Base-by-base conservation (phyloP, 2,888 invertebrate genomes). In the Drosophila phalerata region DNA sequence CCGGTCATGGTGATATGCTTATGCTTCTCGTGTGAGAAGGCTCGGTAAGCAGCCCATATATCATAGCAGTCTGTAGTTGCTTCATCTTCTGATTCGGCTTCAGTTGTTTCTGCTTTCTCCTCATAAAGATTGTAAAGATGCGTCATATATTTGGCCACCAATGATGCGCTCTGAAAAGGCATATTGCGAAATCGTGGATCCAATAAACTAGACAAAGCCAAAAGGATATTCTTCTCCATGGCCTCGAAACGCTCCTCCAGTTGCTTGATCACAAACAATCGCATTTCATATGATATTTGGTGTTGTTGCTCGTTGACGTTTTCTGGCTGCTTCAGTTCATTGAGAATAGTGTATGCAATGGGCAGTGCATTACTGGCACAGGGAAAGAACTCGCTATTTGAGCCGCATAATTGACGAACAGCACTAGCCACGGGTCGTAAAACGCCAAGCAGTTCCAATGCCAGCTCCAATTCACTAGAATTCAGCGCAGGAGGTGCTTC, bases 131-230 rank as follows among this genome's bases (percentile, higher is more conserved):
- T 70, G n/a, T 76, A 79, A 5, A 81, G 38, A 13, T 70, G 63
- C 2, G 69, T 65, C 77, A 77, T 74, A 55, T 81, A 82, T 51
- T 79, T 79, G 15, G 63, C 63, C 22, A 79, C 38, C 38, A 77
- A 10, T 1, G 63, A 6, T 2, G 49, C 45, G 32, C 28, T 79
- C 40, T 81, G 61, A 3, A 81, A 81, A 0, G 81, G 81, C 64
- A 72, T 72, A 22, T 77, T 81, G 0, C 82, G 82, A 28, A 79
- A 81, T 1, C 81, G 79, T 0, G 81, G 81, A 60, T 82, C 81
- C 25, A 81, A n/a, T 5, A 81, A 28, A 37, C 58, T 79, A 0
- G 77, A 60, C 30, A 79, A 22, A 1, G 81, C 82, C 15, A 74
- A 30, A 1, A 48, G 49, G 2, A 28, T 22, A n/a, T 81, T 81